Base-by-base conservation (phyloP, 1,140 invertebrate species). In the Lerema accius region DNA sequence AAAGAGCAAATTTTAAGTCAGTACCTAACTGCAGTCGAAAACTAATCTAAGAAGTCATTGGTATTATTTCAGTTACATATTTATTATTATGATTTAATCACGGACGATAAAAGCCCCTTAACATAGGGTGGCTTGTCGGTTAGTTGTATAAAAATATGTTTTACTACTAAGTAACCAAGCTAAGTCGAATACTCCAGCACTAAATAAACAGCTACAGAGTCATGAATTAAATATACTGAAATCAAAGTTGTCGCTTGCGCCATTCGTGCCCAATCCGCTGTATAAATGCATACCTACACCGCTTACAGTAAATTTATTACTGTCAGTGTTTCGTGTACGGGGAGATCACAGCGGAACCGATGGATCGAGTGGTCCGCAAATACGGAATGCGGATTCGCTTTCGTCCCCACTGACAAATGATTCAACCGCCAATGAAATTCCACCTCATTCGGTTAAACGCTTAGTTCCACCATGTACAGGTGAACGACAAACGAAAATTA, bases 331-430 rank as follows among this genome's bases (percentile, higher is more conserved):
- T 67, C 43, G 61, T 60, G 62, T 64, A 42, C 42, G 42, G 55
- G 49, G 53, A 50, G 61, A 39, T 67, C 66, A 43, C 62, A 17
- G 23, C 45, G 59, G 62, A 55, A 60, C 67, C 67, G 59, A 73
- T 55, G 62, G 63, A 65, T 70, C 67, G 55, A 77, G 65, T 68
- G 68, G 58, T 71, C 60, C 61, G 64, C 69, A 71, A 77, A 75
- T 73, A 73, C 50, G 66, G 56, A 49, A 45, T 69, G 45, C 46
- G 65, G 68, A 71, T 71, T 76, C 69, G 60, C 53, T 68, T 67
- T 67, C 67, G 63, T 49, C 58, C 64, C 63, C 50, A 42, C 64
- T 69, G 69, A 71, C 66, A 69, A 79, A 75, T 76, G 66, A 73
- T 69, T 70, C 67, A 46, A 49, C 65, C 51, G 14, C 58, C 67